Percentiles rank a stretch among this genome's conserved stretches.
phyloP scores from a whole-genome alignment of 2,888 invertebrate species.

The Drosophila cyrtoloma region DNA sequence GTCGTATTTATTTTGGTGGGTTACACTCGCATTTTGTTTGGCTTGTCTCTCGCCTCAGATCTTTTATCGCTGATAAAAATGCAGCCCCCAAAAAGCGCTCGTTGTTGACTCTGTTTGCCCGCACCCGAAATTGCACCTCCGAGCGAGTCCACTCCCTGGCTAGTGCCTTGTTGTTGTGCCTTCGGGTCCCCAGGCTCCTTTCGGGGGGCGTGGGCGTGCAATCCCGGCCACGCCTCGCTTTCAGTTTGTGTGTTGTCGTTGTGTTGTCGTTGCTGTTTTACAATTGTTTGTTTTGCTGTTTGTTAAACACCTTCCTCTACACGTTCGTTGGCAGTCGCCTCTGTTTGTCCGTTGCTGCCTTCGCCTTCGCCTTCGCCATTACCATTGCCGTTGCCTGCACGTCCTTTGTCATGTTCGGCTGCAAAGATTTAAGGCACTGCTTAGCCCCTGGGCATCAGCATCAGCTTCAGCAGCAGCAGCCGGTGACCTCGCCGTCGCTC shows the following conservation, averaged over 20 bases:
- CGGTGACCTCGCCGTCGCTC: slow-evolving; percentile 49
- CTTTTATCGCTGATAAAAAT: slow-evolving; percentile 77
- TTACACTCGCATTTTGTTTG: slow-evolving; percentile 58
- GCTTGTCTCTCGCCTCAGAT: slow-evolving; percentile 67
- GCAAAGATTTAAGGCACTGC: slow-evolving; percentile 72
- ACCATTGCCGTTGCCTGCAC: slow-evolving; percentile 47
- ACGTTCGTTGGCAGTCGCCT: slow-evolving; percentile 72
- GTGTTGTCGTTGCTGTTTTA: slow-evolving; percentile 70
- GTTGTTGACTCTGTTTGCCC: slow-evolving; percentile 37
- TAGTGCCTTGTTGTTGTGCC: slow-evolving; percentile 16
- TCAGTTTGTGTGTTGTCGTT: slow-evolving; percentile 49
- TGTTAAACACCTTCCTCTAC: slow-evolving; percentile 84
- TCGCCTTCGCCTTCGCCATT: background rate
- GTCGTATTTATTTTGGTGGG: slow-evolving; percentile 71
- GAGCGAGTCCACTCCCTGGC: slow-evolving; percentile 50
- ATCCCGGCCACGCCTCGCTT: slow-evolving; percentile 68
- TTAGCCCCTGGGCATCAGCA: slow-evolving; percentile 57
- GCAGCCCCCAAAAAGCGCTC: slow-evolving; percentile 46
- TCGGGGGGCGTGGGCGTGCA: slow-evolving; percentile 67
- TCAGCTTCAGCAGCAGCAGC: slow-evolving; percentile 26
- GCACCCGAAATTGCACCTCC: slow-evolving; percentile 49
- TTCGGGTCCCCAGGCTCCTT: slow-evolving; percentile 28
- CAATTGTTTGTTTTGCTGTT: slow-evolving; percentile 84
- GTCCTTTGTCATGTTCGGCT: slow-evolving; percentile 79
- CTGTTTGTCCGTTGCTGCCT: slow-evolving; percentile 47